These are phyloP conservation scores for Pseudochaenichthys georgianus DNA, from an alignment of 2,797 vertebrate genomes.

Conservation along the genomic window DNA sequence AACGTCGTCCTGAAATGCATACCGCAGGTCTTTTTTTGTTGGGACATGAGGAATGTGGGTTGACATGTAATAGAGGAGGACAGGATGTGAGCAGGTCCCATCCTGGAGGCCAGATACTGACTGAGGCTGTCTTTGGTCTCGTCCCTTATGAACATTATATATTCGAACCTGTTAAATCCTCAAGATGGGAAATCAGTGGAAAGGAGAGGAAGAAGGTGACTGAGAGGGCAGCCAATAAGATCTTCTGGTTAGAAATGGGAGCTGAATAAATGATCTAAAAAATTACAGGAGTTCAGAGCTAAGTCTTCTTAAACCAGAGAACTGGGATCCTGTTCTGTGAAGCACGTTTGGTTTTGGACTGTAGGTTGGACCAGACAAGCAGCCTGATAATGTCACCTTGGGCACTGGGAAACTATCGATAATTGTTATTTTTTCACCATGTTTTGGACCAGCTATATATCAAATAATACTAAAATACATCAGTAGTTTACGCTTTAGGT, in stretches of 20 bases:
- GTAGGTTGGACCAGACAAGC: not conserved
- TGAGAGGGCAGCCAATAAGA: not conserved
- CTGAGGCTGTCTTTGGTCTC: not conserved
- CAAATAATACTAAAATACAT: not conserved
- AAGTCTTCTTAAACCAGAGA: not conserved
- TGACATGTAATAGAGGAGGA: constrained; percentile 58
- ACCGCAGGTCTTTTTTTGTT: constrained; percentile 48
- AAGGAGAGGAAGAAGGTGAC: constrained; percentile 10
- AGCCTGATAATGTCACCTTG: not conserved
- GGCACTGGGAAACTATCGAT: not conserved
- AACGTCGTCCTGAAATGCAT: constrained; percentile 54
- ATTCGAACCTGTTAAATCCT: constrained; percentile 25
- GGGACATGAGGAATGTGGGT: constrained; percentile 57
- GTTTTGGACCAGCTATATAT: not conserved
- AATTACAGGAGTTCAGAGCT: too few relatives aligned
- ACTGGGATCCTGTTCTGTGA: too few relatives aligned
- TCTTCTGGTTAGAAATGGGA: not conserved
- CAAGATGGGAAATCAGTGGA: constrained; percentile 8
- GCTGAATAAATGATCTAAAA: not conserved
- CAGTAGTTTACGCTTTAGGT: not conserved
- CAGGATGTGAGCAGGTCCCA: constrained; percentile 48
- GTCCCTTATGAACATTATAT: constrained; percentile 22
- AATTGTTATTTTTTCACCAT: not conserved
- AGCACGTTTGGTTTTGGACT: not conserved
- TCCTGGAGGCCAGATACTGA: constrained; percentile 25